Base-by-base conservation (phyloP, 2,797 vertebrate species). In the Labroides dimidiatus region DNA sequence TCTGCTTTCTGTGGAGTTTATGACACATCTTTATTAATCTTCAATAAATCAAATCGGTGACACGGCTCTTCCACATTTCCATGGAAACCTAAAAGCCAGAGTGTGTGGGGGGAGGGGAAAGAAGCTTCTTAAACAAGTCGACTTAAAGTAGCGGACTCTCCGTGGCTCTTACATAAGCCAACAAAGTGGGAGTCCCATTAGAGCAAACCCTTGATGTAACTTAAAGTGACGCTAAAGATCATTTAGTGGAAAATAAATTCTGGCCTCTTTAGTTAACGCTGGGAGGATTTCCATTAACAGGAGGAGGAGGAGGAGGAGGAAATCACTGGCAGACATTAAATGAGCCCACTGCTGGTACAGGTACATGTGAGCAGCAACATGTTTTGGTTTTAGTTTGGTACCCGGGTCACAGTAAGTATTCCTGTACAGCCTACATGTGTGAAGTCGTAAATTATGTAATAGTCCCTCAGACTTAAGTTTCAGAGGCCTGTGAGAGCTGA, bases 271-370 rank as follows among this genome's bases (percentile, higher is more conserved):
- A 62, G 30, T 33, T 4, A 33, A 33, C 51, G 64, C 45, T 67
- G 44, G 80, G 76, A 79, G 84, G 69, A 78, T 84, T 77, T 77
- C 71, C 48, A 82, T 84, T 78, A 79, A 72, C 54, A 55, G 21
- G 37, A 68, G 61, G 41, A 47, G 43, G 10, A 15, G 15, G 63
- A 42, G 49, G 60, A 43, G 30, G 30, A 9, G 64, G 60, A 0
- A 17, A 27, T 78, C 62, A 55, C 44, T 48, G 30, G 30, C 30
- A 33, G 30, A 33, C 30, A 33, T 23, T 62, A 67, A 84, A 80
- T 63, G 54, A 76, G 57, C 39, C 43, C 39, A 15, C 42, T 43
- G 12, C 23, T 12, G 21, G 13, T 64, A 42, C 49, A 16, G 9
- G n/a, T 44, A 9, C 10, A 19, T 44, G 41, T 43, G 16, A 7